Evolutionary conservation across 2,888 invertebrate genomes (phyloP).

Genomic region (Cynaeus angustus): DNA sequence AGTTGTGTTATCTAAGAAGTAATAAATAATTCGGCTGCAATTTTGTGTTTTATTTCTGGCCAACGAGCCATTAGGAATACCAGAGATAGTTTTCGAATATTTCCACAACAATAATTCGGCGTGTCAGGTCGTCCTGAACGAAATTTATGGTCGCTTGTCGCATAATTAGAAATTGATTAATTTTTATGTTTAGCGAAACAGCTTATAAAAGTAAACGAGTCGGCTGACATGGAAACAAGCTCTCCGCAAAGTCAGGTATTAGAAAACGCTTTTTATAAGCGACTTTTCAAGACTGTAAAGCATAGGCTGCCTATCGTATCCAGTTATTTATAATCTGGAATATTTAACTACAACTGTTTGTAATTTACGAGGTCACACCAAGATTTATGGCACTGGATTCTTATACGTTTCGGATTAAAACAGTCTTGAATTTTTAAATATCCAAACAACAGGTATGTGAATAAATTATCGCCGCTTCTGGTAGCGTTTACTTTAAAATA

Average conservation of each 20-base stretch:
- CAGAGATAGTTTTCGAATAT: constrained; percentile 66
- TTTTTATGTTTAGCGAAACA: constrained; percentile 68
- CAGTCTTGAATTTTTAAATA: constrained; percentile 70
- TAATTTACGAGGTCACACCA: constrained; percentile 73
- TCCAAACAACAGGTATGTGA: constrained; percentile 70
- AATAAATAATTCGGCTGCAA: constrained; percentile 65
- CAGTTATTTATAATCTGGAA: constrained; percentile 73
- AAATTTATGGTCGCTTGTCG: constrained; percentile 68
- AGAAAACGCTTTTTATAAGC: constrained; percentile 71
- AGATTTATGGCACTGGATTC: constrained; percentile 72
- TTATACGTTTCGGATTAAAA: constrained; percentile 72
- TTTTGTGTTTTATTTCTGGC: constrained; percentile 64
- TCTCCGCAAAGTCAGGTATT: constrained; percentile 68
- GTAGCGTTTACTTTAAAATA: constrained; percentile 62
- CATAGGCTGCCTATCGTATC: constrained; percentile 67
- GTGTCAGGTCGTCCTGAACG: constrained; percentile 58
- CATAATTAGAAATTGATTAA: constrained; percentile 72
- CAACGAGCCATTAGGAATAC: constrained; percentile 67
- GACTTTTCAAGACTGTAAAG: constrained; percentile 54
- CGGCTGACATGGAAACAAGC: constrained; percentile 60
- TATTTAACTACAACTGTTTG: constrained; percentile 73
- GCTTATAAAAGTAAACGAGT: constrained; percentile 60
- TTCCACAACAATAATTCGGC: constrained; percentile 66
- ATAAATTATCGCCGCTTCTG: constrained; percentile 66
- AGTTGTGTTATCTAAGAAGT: constrained; percentile 46